phyloP scores from a whole-genome alignment of 2,888 invertebrate species.

The Boloria euphrosyne region DNA sequence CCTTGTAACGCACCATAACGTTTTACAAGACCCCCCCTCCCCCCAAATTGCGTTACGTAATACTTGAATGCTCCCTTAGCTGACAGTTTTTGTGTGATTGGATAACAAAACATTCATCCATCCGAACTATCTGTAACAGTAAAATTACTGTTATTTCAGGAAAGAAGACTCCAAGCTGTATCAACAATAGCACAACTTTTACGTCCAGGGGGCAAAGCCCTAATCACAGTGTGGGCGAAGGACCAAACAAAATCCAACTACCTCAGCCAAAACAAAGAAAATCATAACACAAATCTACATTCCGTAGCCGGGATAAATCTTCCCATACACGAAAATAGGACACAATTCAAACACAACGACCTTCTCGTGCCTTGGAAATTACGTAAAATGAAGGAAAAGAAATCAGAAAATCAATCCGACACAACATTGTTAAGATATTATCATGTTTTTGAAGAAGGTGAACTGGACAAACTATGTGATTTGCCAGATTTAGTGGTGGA shows the following conservation, averaged over 20 bases:
- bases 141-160: slow-evolving; percentile 64
- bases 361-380: slow-evolving; percentile 97
- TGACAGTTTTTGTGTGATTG: no score
- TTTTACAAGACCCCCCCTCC: no score
- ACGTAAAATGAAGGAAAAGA: slow-evolving; percentile 60
- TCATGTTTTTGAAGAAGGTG: slow-evolving; percentile 94
- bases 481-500: slow-evolving; percentile 80
- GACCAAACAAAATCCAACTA: slow-evolving; percentile 87
- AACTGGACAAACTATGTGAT: slow-evolving; percentile 85
- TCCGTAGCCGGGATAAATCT: slow-evolving; percentile 67
- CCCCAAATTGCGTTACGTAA: no score
- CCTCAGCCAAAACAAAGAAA: slow-evolving; percentile 53
- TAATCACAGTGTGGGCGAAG: slow-evolving; percentile 98
- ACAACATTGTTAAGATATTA: slow-evolving; percentile 92
- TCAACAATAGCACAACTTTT: slow-evolving; percentile 89
- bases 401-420: slow-evolving; percentile 59
- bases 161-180: slow-evolving; percentile 88
- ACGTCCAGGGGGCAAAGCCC: slow-evolving; percentile 86
- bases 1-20: no score
- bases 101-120: no score
- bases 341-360: slow-evolving; percentile 94
- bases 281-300: slow-evolving; percentile 39
- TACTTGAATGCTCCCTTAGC: no score
- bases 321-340: slow-evolving; percentile 95
- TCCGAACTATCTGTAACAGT: not conserved